phyloP scores from a whole-genome alignment of 2,113 vertebrate species.

The Trichomycterus rosablanca region DNA sequence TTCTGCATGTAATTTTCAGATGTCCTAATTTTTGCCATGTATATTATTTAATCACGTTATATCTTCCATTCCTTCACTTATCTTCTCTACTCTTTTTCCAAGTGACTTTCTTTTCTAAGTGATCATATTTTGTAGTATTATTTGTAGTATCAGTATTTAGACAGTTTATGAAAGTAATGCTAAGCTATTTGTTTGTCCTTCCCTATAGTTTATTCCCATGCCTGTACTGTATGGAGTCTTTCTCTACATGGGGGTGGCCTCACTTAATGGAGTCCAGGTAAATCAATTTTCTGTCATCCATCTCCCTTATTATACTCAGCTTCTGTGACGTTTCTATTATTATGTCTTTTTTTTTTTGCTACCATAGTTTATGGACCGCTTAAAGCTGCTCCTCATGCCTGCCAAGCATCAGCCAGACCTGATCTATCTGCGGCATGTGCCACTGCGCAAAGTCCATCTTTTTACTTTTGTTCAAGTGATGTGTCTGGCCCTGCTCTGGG shows the following conservation, averaged over 20 bases:
- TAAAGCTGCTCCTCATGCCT: constrained; percentile 95
- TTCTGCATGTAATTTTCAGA: no score
- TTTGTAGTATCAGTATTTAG: no score
- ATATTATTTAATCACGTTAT: no score
- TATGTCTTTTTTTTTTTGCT: background rate
- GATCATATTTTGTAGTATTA: no score
- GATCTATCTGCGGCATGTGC: constrained; percentile 92
- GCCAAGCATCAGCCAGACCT: constrained; percentile 97
- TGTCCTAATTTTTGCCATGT: no score
- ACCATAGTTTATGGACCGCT: constrained; percentile 95
- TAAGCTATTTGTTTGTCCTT: background rate
- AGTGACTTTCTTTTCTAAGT: no score
- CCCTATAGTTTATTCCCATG: constrained; percentile 70
- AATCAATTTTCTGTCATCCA: background rate
- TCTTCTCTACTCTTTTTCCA: no score
- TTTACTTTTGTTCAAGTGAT: constrained; percentile 94
- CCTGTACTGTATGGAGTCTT: constrained; percentile 75
- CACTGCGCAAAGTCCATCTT: constrained; percentile 89
- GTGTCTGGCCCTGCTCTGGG: constrained; percentile 92
- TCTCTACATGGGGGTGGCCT: constrained; percentile 74
- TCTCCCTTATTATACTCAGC: background rate
- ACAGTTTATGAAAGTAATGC: no score
- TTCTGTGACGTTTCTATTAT: no score
- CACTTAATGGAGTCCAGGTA: constrained; percentile 73
- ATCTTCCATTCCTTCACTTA: no score